Evolutionary conservation across 1,140 invertebrate genomes (phyloP), one percentile per base, ranked within the genome.

Genomic region (Fopius arisanus): DNA sequence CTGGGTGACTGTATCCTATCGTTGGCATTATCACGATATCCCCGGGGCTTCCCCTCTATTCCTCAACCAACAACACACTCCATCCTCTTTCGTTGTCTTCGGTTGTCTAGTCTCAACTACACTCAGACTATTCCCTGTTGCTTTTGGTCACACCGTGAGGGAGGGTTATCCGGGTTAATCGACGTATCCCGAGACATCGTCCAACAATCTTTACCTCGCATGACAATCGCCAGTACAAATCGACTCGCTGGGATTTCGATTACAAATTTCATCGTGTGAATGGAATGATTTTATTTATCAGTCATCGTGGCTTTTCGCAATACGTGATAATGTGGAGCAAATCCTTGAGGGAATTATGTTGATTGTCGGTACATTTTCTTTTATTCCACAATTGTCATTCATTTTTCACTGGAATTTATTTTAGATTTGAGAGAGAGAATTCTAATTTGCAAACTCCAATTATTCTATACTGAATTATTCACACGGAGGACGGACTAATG

Each of bases 121-220:
- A n/a, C 14, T 51, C 4, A 16, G n/a, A 51, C 19, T 51, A 16
- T 51, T 3, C 19, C 43, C 54, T 28, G 23, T 59, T 3, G 23
- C 29, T 16, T 65, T 65, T 65, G 62, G 62, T 65, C 62, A 65
- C 62, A 65, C 62, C 29, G 62, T 65, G 62, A 65, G 29, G 43
- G 43, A 68, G 74, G 76, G 77, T 81, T 81, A 79, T 79, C 78
- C 77, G 75, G 80, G 77, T 81, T 81, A 81, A 81, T 81, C 77
- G 79, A 80, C 80, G 76, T 74, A 74, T 74, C 28, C 51, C 48
- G 12, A 70, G 68, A 66, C 69, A 76, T 68, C 67, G 51, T 73
- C 51, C 29, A 70, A 77, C 72, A 69, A 74, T 77, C 72, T 59
- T 31, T 63, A 63, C 72, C 40, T 63, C 63, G 62, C 73, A 70